A percentile compares a stretch with the other conserved stretches of the same genome.
phyloP scores from a whole-genome alignment of 2,113 vertebrate species.

The Capreolus pygargus region DNA sequence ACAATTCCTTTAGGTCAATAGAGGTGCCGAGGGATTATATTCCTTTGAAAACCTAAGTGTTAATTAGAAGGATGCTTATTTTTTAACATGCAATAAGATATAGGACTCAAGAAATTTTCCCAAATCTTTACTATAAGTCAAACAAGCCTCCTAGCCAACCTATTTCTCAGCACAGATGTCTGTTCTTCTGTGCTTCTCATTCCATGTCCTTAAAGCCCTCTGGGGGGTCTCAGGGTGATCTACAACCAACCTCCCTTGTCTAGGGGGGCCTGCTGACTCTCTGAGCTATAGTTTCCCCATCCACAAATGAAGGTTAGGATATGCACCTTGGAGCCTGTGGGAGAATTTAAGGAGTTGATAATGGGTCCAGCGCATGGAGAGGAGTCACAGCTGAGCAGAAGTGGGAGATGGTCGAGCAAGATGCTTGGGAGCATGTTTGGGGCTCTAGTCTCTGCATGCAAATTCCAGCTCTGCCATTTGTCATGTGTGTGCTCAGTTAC shows the following conservation, averaged over 20 bases:
- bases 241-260: not conserved
- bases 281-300: not conserved
- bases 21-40: not conserved
- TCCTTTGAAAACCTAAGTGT: constrained; percentile 62
- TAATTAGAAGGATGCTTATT: constrained; percentile 55
- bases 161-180: not conserved
- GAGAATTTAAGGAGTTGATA: not conserved
- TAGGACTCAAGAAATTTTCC: constrained; percentile 27
- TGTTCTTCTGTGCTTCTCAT: not conserved
- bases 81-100: constrained; percentile 55
- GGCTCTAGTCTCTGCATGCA: fast-evolving
- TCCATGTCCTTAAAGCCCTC: not conserved
- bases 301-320: not conserved
- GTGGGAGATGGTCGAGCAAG: no score
- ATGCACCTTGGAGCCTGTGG: not conserved
- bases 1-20: constrained; percentile 50
- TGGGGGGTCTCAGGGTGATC: not conserved
- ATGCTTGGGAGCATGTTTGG: not conserved
- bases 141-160: not conserved
- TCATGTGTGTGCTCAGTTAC: not conserved
- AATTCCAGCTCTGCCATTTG: not conserved
- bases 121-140: constrained; percentile 15
- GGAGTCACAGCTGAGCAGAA: not conserved
- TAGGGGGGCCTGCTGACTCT: not conserved
- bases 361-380: fast-evolving